Evolutionary conservation across 2,113 vertebrate genomes (phyloP).

Genomic region (Riparia riparia): DNA sequence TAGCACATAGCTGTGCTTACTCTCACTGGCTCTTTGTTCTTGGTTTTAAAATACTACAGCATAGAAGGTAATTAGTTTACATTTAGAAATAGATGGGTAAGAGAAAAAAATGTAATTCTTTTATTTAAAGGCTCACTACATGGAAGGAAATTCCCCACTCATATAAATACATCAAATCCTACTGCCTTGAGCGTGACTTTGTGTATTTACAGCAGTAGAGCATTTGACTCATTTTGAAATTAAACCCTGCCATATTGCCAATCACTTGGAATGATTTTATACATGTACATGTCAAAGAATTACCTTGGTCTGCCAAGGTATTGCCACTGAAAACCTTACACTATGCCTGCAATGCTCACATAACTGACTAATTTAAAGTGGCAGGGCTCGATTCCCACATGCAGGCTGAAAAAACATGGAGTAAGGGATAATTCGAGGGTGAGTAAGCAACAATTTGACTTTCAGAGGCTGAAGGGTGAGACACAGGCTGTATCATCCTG

Average conservation of each 20-base stretch:
- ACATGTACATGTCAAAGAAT: not conserved
- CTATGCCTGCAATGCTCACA: not conserved
- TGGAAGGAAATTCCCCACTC: not conserved
- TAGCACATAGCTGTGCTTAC: slow-evolving; percentile 63
- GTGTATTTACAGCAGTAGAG: not conserved
- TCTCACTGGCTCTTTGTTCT: slow-evolving; percentile 23
- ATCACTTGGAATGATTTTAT: not conserved
- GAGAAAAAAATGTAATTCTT: not conserved
- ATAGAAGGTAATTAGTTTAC: not conserved
- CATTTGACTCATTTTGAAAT: not conserved
- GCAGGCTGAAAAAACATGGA: not conserved
- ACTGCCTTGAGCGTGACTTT: not conserved
- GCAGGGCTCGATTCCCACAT: not conserved
- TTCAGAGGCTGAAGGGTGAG: not conserved
- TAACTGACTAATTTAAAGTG: not conserved
- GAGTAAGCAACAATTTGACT: not conserved
- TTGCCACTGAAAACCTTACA: not conserved
- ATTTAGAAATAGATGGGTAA: not conserved
- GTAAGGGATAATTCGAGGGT: not conserved
- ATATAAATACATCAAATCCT: not conserved
- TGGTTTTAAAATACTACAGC: slow-evolving; percentile 1
- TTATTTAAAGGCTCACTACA: not conserved
- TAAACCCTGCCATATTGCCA: not conserved
- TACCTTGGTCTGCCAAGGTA: not conserved
- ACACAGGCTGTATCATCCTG: not conserved